phyloP scores from a whole-genome alignment of 1,140 invertebrate species.

The Magallana ariakensis region DNA sequence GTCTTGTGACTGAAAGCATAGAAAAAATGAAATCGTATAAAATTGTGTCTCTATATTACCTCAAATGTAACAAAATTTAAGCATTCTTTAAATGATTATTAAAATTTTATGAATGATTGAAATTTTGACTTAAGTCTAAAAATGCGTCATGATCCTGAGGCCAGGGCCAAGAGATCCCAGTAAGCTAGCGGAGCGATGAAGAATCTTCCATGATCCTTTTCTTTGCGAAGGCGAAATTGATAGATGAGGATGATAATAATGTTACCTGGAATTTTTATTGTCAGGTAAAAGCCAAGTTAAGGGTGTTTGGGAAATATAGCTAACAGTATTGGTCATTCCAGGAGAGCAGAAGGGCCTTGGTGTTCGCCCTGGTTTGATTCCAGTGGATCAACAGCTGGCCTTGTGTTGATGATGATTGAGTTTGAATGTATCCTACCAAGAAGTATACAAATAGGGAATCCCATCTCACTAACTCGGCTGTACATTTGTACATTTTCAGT shows the following conservation, averaged over 20 bases:
- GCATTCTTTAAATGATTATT: too few species aligned
- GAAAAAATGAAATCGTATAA: too few species aligned
- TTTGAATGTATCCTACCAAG: too few species aligned
- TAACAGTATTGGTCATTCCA: background rate
- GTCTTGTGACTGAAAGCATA: too few species aligned
- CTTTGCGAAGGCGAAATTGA: slow-evolving; percentile 32
- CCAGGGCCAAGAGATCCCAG: slow-evolving; percentile 3
- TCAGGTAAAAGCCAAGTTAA: background rate
- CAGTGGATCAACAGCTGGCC: background rate
- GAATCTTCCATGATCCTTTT: slow-evolving; percentile 24
- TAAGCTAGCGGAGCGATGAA: slow-evolving; percentile 31
- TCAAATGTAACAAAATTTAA: too few species aligned
- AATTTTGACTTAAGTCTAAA: too few species aligned
- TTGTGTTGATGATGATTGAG: slow-evolving; percentile 1
- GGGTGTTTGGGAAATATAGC: slow-evolving; percentile 12
- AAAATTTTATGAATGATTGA: too few species aligned
- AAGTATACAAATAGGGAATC: too few species aligned
- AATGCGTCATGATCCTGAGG: too few species aligned
- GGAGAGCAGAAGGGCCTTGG: background rate
- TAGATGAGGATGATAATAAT: slow-evolving; percentile 27
- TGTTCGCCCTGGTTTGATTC: background rate
- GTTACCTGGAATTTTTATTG: slow-evolving; percentile 34
- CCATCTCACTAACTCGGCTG: too few species aligned
- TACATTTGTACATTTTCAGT: too few species aligned
- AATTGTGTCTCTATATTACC: too few species aligned